These are phyloP conservation scores for Acanthosepion esculentum DNA, from an alignment of 2,888 invertebrate genomes.

Conservation along the genomic window DNA sequence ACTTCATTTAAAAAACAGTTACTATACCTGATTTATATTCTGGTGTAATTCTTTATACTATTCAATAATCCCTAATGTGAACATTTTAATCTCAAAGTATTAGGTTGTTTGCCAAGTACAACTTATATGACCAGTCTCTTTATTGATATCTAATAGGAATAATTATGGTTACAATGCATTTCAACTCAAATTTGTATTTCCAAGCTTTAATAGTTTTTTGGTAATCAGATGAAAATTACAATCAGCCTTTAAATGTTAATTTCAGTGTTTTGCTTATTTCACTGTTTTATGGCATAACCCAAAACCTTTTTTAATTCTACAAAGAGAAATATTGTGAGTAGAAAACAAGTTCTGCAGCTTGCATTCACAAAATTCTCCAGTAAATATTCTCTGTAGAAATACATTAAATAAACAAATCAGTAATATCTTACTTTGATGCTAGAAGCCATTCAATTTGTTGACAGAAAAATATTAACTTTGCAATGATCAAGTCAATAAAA, in stretches of 20 bases:
- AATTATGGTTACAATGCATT: background rate
- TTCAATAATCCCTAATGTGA: background rate
- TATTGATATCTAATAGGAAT: background rate
- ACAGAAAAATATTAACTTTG: background rate
- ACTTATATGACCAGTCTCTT: background rate
- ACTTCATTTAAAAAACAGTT: background rate
- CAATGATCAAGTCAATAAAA: background rate
- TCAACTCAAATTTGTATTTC: background rate
- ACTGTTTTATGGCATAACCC: background rate
- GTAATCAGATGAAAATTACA: background rate
- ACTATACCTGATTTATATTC: background rate
- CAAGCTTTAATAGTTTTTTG: too few species aligned
- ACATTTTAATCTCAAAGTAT: background rate
- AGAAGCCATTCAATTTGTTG: too few species aligned
- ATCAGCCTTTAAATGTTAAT: too few species aligned
- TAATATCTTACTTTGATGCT: background rate
- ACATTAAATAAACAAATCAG: background rate
- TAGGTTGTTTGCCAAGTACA: background rate
- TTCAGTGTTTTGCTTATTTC: background rate
- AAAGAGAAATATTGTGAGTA: background rate
- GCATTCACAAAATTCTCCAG: background rate
- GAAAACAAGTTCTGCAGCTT: background rate
- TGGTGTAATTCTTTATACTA: background rate
- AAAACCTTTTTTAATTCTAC: background rate
- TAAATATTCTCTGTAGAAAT: background rate